Base-by-base conservation (phyloP, 2,888 invertebrate species). In the Caenorhabditis wallacei region DNA sequence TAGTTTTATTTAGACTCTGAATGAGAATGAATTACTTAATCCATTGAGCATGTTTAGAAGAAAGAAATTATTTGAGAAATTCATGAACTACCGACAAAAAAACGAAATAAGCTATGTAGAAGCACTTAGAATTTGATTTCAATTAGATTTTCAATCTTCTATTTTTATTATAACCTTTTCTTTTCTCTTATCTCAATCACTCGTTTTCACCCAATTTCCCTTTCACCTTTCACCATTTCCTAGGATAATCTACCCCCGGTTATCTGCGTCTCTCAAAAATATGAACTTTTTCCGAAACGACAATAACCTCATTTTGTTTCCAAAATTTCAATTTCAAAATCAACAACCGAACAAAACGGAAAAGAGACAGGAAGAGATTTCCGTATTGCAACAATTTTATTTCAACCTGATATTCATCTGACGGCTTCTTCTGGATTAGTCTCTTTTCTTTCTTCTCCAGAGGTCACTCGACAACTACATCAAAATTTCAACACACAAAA, bases 341-440 rank as follows among this genome's bases (percentile, higher is more conserved):
- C 69, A 61, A 40, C 53, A 53, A 30, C 53, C 40, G 54, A 61
- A 40, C 40, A 26, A 68, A 63, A 66, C 40, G 30, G 76, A 56
- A 66, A 46, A n/a, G 26, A 22, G 30, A 30, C 4, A 66, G 20
- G 54, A 30, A 22, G 43, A 59, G 68, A 43, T 53, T 68, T 75
- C 57, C 75, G 66, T 68, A 68, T 68, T 76, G 68, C 76, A 76
- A 69, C 68, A 76, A 61, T 68, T 51, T 18, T 51, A n/a, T 61
- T 8, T 54, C 56, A 22, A 11, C 26, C 40, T 51, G 68, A 69
- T 76, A 61, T 57, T 76, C 76, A 76, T 69, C 76, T 59, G 43
- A 53, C 54, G 43, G 64, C 51, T 26, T 54, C 69, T 30, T 48
- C 74, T 46, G 74, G 64, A 66, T 66, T 74, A 63, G 57, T 59